These are phyloP conservation scores for Notodonta ziczac DNA, from an alignment of 2,888 invertebrate species.

Conservation along the genomic window DNA sequence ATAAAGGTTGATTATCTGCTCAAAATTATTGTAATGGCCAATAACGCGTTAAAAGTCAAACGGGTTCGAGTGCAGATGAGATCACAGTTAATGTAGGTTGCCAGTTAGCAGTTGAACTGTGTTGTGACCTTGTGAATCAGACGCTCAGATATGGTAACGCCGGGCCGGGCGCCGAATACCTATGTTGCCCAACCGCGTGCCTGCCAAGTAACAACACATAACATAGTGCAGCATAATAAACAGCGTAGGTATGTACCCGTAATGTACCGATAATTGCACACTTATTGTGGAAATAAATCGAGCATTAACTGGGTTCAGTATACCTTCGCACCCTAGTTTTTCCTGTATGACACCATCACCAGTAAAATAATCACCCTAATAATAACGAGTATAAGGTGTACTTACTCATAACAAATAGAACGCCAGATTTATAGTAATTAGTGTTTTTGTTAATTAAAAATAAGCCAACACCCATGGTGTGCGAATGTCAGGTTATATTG, in stretches of 20 bases:
- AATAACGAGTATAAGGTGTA: slow-evolving; percentile 9
- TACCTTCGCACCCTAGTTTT: background rate
- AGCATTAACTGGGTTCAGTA: background rate
- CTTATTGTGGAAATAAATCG: background rate
- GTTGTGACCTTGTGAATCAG: slow-evolving; percentile 77
- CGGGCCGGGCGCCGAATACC: slow-evolving; percentile 49
- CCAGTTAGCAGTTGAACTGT: slow-evolving; percentile 71
- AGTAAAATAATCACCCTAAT: slow-evolving; percentile 3
- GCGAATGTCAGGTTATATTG: slow-evolving; percentile 43
- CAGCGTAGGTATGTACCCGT: background rate
- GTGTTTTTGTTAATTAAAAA: slow-evolving; percentile 51
- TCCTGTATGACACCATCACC: background rate
- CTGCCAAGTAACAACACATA: slow-evolving; percentile 25
- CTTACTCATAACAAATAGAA: slow-evolving; percentile 9
- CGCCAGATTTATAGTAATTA: slow-evolving; percentile 22
- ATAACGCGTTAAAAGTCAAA: slow-evolving; percentile 39
- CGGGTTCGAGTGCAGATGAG: slow-evolving; percentile 61
- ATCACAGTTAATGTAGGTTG: slow-evolving; percentile 72
- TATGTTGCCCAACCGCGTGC: slow-evolving; percentile 41
- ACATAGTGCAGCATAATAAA: slow-evolving; percentile 4
- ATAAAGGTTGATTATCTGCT: too few relatives aligned
- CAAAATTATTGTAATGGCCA: background rate
- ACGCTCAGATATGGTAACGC: slow-evolving; percentile 69
- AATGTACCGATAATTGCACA: slow-evolving; percentile 6
- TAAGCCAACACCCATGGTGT: slow-evolving; percentile 43